These are phyloP conservation scores for Sciurus carolinensis DNA, from an alignment of 2,797 vertebrate genomes.

Conservation along the genomic window DNA sequence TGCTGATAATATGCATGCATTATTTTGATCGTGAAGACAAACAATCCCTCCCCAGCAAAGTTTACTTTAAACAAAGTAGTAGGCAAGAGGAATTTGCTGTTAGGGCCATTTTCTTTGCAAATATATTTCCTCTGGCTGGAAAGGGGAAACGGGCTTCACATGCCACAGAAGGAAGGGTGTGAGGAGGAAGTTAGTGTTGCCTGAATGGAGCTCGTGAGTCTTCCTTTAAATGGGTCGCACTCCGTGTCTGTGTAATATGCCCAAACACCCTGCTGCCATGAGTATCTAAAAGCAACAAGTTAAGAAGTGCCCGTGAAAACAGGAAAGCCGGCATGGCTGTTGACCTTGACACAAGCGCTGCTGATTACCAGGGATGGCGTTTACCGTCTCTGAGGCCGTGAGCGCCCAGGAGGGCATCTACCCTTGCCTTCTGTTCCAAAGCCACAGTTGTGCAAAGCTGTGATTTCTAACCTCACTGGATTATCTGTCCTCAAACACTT, in stretches of 20 bases:
- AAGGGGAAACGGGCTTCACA: constrained; percentile 11
- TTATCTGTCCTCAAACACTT: neutral
- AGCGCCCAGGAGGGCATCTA: neutral
- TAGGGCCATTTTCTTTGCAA: constrained; percentile 75
- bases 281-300: too few species aligned
- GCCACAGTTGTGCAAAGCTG: neutral
- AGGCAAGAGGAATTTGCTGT: constrained; percentile 45
- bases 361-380: fast-evolving
- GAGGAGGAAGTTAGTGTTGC: constrained; percentile 30
- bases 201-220: neutral
- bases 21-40: neutral
- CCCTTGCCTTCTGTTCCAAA: neutral
- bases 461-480: neutral
- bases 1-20: neutral
- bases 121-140: constrained; percentile 70
- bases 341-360: fast-evolving
- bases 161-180: neutral
- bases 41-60: neutral
- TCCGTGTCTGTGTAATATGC: too few species aligned
- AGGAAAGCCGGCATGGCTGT: neutral
- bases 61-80: neutral
- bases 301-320: neutral
- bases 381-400: neutral
- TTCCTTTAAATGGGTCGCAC: neutral
- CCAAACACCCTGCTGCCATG: too few species aligned